These are phyloP conservation scores for Parazoanthus darwini DNA, from an alignment of 92 coral and sea anemone genomes.

Conservation along the genomic window DNA sequence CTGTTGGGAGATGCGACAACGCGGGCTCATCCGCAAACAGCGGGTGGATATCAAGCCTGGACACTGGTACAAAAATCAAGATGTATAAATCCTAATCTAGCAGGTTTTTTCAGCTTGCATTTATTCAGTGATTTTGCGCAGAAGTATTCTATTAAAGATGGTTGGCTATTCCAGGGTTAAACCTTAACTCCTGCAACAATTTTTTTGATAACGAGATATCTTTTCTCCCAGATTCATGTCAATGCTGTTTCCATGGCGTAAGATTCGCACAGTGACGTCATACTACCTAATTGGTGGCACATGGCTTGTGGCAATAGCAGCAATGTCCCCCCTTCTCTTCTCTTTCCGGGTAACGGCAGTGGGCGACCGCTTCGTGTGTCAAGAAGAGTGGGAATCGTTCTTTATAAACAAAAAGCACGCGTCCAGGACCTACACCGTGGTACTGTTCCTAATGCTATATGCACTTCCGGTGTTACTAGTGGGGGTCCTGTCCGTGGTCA, in stretches of 20 bases:
- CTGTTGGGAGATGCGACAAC: too few relatives aligned
- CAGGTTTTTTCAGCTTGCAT: too few relatives aligned
- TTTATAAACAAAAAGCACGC: conserved; percentile 41
- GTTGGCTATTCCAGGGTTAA: too few relatives aligned
- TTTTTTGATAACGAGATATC: not conserved
- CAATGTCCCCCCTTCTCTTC: conserved; percentile 40
- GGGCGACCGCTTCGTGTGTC: conserved; percentile 35
- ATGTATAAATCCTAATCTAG: too few relatives aligned
- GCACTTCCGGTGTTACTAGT: conserved; percentile 13
- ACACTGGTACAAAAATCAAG: too few relatives aligned
- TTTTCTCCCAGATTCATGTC: conserved; percentile 24
- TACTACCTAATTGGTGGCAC: conserved; percentile 33
- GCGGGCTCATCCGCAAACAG: too few relatives aligned
- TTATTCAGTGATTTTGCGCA: too few relatives aligned
- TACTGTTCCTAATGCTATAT: conserved; percentile 29
- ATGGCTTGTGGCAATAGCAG: conserved; percentile 27
- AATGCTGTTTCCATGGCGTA: conserved; percentile 40
- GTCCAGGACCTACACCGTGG: conserved; percentile 36
- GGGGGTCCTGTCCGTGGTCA: not conserved
- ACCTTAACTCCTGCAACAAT: not conserved
- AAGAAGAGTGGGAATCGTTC: conserved; percentile 41
- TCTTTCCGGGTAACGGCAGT: conserved; percentile 26
- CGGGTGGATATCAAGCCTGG: too few relatives aligned
- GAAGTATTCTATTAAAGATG: too few relatives aligned
- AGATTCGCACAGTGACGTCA: conserved; percentile 39